Percentiles rank a stretch among this genome's conserved stretches.
phyloP scores from a whole-genome alignment of 2,113 vertebrate species.

The Petromus typicus region DNA sequence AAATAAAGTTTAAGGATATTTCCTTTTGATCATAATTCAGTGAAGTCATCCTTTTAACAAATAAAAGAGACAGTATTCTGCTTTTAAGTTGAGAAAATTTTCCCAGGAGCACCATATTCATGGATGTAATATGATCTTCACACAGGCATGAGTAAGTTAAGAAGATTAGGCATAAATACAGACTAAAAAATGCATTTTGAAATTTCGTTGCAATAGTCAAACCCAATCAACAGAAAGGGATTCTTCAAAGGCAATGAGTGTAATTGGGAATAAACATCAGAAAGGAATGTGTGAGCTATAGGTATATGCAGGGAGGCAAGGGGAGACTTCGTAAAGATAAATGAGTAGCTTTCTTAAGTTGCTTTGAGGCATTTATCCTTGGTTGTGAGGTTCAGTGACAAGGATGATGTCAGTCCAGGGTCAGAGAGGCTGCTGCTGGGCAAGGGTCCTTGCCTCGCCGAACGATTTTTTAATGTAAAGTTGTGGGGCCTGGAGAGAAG shows the following conservation, averaged over 20 bases:
- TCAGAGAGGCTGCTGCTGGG: background rate
- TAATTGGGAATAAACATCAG: background rate
- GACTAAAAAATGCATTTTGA: background rate
- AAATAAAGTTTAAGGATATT: slow-evolving; percentile 43
- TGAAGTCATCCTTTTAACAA: background rate
- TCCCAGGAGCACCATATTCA: background rate
- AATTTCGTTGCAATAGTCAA: background rate
- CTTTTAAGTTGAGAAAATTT: slow-evolving; percentile 12
- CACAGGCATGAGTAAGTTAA: background rate
- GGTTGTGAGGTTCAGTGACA: background rate
- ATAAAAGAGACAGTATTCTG: background rate
- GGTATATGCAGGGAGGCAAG: background rate
- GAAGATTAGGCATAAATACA: background rate
- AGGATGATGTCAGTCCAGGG: background rate
- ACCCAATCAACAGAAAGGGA: background rate
- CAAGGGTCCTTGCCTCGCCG: background rate
- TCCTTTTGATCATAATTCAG: background rate
- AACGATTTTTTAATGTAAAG: background rate
- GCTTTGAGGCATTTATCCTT: background rate
- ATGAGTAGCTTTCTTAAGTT: background rate
- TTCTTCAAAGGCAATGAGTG: background rate
- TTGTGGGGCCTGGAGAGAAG: background rate
- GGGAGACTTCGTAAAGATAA: background rate
- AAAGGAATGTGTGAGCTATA: background rate
- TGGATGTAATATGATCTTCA: background rate